Conservation (phyloP, 1,140 invertebrate genomes). For the Drosophila parabipectinata region DNA sequence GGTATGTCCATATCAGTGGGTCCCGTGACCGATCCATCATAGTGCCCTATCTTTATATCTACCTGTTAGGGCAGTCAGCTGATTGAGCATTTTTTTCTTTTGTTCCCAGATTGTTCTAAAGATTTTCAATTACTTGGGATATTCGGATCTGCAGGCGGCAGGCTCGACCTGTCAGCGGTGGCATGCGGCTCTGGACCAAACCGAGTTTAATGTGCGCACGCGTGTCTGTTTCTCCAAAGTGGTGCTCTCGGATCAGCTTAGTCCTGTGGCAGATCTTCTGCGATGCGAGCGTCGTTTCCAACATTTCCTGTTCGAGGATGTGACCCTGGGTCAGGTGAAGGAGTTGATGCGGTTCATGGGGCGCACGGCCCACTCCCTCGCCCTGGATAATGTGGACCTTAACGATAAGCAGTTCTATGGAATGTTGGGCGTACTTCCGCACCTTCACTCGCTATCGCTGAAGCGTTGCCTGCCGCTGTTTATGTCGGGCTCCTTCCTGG, state of each 20-base stretch:
- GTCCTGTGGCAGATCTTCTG: slow-evolving; percentile 84
- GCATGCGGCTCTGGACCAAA: slow-evolving; percentile 86
- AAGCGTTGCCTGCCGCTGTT: slow-evolving; percentile 88
- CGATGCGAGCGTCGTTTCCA: slow-evolving; percentile 85
- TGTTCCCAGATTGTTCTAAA: slow-evolving; percentile 86
- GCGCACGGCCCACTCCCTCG: slow-evolving; percentile 80
- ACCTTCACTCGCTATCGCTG: slow-evolving; percentile 86
- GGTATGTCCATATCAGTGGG: slow-evolving; percentile 48
- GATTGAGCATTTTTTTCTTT: slow-evolving; percentile 39
- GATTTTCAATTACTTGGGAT: slow-evolving; percentile 87
- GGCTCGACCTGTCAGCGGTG: slow-evolving; percentile 86
- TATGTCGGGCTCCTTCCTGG: slow-evolving; percentile 89
- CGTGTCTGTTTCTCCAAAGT: slow-evolving; percentile 85
- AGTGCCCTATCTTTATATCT: slow-evolving; percentile 14
- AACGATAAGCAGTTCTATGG: slow-evolving; percentile 87
- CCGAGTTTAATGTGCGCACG: slow-evolving; percentile 85
- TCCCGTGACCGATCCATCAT: slow-evolving; percentile 48
- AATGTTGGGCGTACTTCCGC: slow-evolving; percentile 85
- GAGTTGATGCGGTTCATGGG: slow-evolving; percentile 84
- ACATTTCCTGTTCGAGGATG: slow-evolving; percentile 86
- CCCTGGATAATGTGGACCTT: slow-evolving; percentile 86
- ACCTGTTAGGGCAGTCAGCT: slow-evolving; percentile 65
- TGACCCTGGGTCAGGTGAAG: slow-evolving; percentile 85
- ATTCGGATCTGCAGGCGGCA: slow-evolving; percentile 86
- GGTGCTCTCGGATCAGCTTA: slow-evolving; percentile 84